phyloP scores from a whole-genome alignment of 2,113 vertebrate species.

The Pelvicachromis taeniatus region DNA sequence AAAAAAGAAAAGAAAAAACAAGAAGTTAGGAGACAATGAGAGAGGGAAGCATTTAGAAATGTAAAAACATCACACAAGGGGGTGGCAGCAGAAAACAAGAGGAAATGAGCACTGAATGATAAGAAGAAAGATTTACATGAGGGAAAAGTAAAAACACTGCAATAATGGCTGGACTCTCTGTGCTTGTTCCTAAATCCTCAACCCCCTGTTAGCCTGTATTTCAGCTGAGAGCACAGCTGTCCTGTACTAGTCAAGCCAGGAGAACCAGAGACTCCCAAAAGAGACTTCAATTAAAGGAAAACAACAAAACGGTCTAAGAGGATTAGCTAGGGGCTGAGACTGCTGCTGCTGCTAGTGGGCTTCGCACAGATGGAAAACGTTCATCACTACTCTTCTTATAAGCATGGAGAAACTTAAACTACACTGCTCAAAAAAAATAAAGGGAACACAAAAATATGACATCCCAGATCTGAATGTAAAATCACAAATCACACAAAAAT shows the following conservation, averaged over 20 bases:
- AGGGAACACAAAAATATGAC: no score
- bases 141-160: background rate
- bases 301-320: slow-evolving; percentile 55
- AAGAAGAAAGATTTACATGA: background rate
- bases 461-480: no score
- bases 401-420: background rate
- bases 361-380: slow-evolving; percentile 20
- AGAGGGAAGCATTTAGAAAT: background rate
- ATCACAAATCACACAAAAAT: no score
- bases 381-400: background rate
- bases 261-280: slow-evolving; percentile 6
- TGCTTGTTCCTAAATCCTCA: slow-evolving; percentile 2
- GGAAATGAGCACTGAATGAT: background rate
- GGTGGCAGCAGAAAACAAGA: background rate
- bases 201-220: background rate
- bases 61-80: background rate
- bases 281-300: slow-evolving; percentile 51
- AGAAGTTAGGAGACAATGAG: background rate
- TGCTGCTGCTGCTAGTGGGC: background rate
- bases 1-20: background rate
- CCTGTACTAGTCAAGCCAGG: background rate
- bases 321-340: slow-evolving; percentile 33
- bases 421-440: no score
- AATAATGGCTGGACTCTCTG: background rate
- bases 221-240: slow-evolving; percentile 30